phyloP scores from a whole-genome alignment of 1,140 invertebrate genomes.

The Papilio xuthus region DNA sequence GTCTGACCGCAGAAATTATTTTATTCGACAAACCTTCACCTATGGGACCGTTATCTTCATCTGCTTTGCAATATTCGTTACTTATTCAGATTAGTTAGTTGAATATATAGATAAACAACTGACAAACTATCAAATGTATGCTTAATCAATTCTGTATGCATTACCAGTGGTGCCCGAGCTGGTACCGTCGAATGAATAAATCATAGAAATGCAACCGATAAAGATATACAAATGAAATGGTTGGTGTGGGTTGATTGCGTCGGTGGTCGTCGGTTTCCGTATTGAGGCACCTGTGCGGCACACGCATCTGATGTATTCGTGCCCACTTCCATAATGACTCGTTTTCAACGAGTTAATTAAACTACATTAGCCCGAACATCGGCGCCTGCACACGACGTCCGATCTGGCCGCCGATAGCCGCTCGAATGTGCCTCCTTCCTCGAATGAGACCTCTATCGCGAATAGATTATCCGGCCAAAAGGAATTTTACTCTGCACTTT shows the following conservation, averaged over 20 bases:
- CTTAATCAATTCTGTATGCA: slow-evolving; percentile 17
- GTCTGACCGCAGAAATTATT: neutral
- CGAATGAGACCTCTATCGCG: slow-evolving; percentile 62
- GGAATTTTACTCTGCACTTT: slow-evolving; percentile 27
- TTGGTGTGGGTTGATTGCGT: slow-evolving; percentile 44
- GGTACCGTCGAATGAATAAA: slow-evolving; percentile 40
- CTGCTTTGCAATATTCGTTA: neutral
- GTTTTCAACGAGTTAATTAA: slow-evolving; percentile 77
- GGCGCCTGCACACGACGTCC: slow-evolving; percentile 73
- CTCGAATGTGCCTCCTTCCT: slow-evolving; percentile 59
- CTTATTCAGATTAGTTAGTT: neutral
- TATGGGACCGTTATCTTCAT: neutral
- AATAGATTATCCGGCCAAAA: slow-evolving; percentile 51
- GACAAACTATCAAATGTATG: slow-evolving; percentile 11
- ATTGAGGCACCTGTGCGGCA: slow-evolving; percentile 59
- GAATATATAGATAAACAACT: neutral
- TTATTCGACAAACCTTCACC: neutral
- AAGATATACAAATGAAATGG: slow-evolving; percentile 45
- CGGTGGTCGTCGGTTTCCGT: slow-evolving; percentile 59
- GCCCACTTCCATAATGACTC: slow-evolving; percentile 66
- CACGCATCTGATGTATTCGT: slow-evolving; percentile 51
- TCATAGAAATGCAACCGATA: slow-evolving; percentile 43
- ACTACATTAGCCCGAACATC: slow-evolving; percentile 73
- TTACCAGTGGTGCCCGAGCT: slow-evolving; percentile 4
- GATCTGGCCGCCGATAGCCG: slow-evolving; percentile 66